A percentile compares a stretch with the other conserved stretches of the same genome.
Evolutionary conservation across 2,888 invertebrate species (phyloP).

Genomic region (Zaprionus obscuricornis): DNA sequence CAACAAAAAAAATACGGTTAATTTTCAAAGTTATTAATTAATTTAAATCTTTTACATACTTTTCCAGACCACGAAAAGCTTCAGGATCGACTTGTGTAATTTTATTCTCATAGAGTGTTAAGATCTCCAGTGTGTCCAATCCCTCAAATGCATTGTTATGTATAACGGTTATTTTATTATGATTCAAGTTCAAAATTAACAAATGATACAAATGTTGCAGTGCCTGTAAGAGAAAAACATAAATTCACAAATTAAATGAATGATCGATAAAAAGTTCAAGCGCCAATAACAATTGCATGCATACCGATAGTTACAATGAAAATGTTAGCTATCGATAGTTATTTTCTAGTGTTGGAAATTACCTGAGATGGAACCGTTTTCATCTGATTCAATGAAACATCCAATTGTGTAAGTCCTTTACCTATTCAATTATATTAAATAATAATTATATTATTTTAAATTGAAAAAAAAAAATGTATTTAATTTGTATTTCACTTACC

Average conservation of each 20-base stretch:
- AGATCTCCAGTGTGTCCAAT: slow-evolving; percentile 92
- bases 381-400: slow-evolving; percentile 93
- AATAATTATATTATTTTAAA: too few relatives aligned
- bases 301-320: too few relatives aligned
- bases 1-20: neutral
- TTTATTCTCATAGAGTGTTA: slow-evolving; percentile 94
- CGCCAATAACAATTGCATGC: too few relatives aligned
- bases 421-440: slow-evolving; percentile 84
- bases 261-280: neutral
- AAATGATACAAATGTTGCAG: slow-evolving; percentile 92
- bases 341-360: too few relatives aligned
- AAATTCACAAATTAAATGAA: neutral
- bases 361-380: slow-evolving; percentile 89
- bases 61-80: slow-evolving; percentile 93
- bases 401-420: slow-evolving; percentile 93
- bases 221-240: slow-evolving; percentile 84
- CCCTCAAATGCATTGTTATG: slow-evolving; percentile 94
- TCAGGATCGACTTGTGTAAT: slow-evolving; percentile 91
- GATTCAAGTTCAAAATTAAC: slow-evolving; percentile 94
- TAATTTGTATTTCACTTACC: slow-evolving; percentile 86
- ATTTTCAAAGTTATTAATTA: neutral
- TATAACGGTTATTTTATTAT: slow-evolving; percentile 91
- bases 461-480: too few relatives aligned
- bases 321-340: too few relatives aligned
- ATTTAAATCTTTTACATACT: slow-evolving; percentile 85